A percentile compares a stretch with the other conserved stretches of the same genome.
Evolutionary conservation across 2,888 invertebrate species (phyloP).

Genomic region (Melolontha melolontha): DNA sequence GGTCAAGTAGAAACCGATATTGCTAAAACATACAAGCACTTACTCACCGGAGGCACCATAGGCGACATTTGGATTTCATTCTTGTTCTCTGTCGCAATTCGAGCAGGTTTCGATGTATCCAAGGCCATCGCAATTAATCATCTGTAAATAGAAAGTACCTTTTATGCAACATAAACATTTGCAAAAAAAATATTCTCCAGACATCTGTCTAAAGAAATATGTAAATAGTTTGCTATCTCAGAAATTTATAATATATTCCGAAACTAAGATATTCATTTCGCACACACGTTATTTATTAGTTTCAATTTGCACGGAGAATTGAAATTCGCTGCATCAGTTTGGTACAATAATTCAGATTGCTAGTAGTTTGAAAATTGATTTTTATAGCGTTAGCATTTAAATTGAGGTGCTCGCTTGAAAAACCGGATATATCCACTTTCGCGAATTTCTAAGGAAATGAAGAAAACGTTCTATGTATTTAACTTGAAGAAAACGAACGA

Average conservation of each 20-base stretch:
- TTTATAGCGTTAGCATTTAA: too few relatives aligned
- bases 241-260: neutral
- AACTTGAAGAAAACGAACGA: too few relatives aligned
- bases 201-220: conserved; percentile 13
- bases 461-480: too few relatives aligned
- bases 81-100: conserved; percentile 44
- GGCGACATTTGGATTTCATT: conserved; percentile 46
- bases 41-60: conserved; percentile 50
- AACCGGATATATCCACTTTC: too few relatives aligned
- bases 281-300: too few relatives aligned
- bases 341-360: too few relatives aligned
- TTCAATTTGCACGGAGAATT: too few relatives aligned
- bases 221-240: neutral
- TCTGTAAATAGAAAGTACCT: conserved; percentile 48
- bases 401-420: too few relatives aligned
- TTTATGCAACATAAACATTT: conserved; percentile 20
- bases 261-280: conserved; percentile 6
- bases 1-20: conserved; percentile 13
- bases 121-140: conserved; percentile 53
- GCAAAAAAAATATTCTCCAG: conserved; percentile 9
- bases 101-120: conserved; percentile 47
- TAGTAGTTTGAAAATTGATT: too few relatives aligned
- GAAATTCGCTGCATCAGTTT: too few relatives aligned
- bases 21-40: conserved; percentile 19
- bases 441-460: too few relatives aligned